Conservation (phyloP, 2,113 vertebrate genomes). For the Periophthalmus modestus region DNA sequence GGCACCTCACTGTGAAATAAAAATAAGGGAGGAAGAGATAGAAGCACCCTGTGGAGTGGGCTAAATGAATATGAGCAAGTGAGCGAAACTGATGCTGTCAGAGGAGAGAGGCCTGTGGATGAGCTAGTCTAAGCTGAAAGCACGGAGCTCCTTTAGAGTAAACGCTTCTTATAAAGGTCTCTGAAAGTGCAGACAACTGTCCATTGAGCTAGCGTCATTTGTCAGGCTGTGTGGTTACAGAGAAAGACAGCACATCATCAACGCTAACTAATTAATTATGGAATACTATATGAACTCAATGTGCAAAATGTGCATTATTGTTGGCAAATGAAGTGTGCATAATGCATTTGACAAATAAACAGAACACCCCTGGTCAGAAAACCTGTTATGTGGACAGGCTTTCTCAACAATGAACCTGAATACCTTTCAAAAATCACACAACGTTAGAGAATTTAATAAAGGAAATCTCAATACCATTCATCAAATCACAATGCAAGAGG, state of each 20-base stretch:
- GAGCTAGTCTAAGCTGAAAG: conserved; percentile 19
- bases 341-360: too few relatives aligned
- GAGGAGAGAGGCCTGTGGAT: conserved; percentile 10
- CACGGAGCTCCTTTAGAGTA: conserved; percentile 3
- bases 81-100: conserved; percentile 21
- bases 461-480: background rate
- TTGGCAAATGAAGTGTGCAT: too few relatives aligned
- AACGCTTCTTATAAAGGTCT: conserved; percentile 3
- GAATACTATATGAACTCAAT: too few relatives aligned
- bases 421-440: too few relatives aligned
- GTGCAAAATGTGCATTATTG: background rate
- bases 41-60: background rate
- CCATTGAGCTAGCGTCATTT: conserved; percentile 1
- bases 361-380: too few relatives aligned
- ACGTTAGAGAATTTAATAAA: background rate
- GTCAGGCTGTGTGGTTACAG: background rate
- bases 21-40: background rate
- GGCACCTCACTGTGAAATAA: conserved; percentile 7
- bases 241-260: background rate
- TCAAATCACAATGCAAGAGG: too few relatives aligned
- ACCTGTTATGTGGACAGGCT: too few relatives aligned
- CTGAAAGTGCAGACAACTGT: background rate
- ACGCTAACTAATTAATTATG: background rate
- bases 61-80: conserved; percentile 21
- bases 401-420: too few relatives aligned